A percentile compares a stretch with the other conserved stretches of the same genome.
These are phyloP conservation scores for zebrafish (Danio rerio) DNA, from an alignment of 2,113 vertebrate species.

Conservation along the genomic window DNA sequence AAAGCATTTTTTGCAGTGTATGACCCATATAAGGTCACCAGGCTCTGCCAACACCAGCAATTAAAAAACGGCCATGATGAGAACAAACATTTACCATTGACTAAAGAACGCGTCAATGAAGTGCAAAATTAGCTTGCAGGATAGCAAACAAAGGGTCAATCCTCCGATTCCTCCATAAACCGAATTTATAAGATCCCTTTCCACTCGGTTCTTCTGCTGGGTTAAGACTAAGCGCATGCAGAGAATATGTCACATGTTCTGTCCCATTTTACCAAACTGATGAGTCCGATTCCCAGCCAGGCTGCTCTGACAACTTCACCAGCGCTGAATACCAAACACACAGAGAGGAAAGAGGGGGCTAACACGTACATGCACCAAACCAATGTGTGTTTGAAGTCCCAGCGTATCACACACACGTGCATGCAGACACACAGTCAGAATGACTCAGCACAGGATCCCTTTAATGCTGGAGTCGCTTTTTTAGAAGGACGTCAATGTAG, in stretches of 20 bases:
- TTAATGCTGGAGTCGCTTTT: neutral
- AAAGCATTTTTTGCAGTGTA: too few species aligned
- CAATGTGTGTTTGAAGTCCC: neutral
- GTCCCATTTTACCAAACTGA: conserved; percentile 59
- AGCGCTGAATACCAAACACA: conserved; percentile 52
- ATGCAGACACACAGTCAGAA: neutral
- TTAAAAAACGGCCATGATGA: conserved; percentile 31
- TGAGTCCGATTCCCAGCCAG: conserved; percentile 48
- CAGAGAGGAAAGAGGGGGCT: conserved; percentile 3
- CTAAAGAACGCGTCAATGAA: conserved; percentile 57
- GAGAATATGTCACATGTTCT: conserved; percentile 64
- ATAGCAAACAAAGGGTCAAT: conserved; percentile 41
- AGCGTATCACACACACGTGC: neutral
- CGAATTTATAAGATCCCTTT: conserved; percentile 31
- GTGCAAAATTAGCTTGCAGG: conserved; percentile 62
- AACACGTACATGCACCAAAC: neutral
- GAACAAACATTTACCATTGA: conserved; percentile 65
- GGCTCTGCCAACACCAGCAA: conserved; percentile 15
- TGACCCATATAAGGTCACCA: conserved; percentile 1
- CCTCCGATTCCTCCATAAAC: neutral
- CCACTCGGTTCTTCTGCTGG: conserved; percentile 30
- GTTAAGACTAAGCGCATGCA: conserved; percentile 19
- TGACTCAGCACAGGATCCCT: neutral
- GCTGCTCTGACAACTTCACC: conserved; percentile 53
- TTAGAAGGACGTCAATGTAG: neutral